Conservation (phyloP, 2,113 vertebrate species). For the Aldabrachelys gigantea region DNA sequence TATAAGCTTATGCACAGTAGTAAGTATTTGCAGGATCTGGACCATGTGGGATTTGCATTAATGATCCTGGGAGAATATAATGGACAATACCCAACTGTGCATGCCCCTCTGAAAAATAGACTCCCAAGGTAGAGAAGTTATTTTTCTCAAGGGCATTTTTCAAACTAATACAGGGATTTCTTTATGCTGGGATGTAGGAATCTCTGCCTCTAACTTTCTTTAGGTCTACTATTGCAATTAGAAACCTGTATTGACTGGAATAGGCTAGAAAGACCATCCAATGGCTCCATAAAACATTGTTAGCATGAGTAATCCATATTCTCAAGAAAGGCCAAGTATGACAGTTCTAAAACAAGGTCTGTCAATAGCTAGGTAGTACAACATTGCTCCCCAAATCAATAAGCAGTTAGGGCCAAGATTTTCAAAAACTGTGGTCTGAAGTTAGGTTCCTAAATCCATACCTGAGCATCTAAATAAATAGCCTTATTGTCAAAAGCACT, state of each 20-base stretch:
- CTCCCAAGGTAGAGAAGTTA: background rate
- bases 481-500: background rate
- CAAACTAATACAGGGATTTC: background rate
- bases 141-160: background rate
- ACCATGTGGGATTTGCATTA: background rate
- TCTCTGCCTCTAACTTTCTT: background rate
- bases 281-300: background rate
- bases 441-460: background rate
- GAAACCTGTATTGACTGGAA: background rate
- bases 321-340: background rate
- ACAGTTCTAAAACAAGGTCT: background rate
- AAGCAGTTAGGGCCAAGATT: background rate
- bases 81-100: background rate
- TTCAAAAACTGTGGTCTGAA: background rate
- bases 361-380: background rate
- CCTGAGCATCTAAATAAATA: background rate
- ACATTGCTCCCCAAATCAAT: background rate
- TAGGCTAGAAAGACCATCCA: background rate
- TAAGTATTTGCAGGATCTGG: background rate
- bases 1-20: accelerated
- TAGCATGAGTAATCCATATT: background rate
- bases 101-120: background rate
- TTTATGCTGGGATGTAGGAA: accelerated
- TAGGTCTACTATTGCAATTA: background rate
- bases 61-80: background rate